phyloP scores from a whole-genome alignment of 1,140 invertebrate genomes.

The Drosophila azteca region DNA sequence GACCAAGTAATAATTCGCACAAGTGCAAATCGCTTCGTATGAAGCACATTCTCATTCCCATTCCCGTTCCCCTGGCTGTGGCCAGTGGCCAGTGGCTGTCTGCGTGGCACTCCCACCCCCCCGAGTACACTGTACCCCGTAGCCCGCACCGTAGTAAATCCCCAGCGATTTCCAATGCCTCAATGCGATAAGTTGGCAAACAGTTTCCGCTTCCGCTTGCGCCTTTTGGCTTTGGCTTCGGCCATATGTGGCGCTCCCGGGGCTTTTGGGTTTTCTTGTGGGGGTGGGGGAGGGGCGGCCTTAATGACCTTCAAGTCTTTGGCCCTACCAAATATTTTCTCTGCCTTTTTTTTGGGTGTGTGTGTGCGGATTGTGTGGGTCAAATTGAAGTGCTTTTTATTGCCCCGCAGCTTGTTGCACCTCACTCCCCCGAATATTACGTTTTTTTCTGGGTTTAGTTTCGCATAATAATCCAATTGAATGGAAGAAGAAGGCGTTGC shows the following conservation, averaged over 20 bases:
- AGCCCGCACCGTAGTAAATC: slow-evolving; percentile 31
- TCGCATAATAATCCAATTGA: slow-evolving; percentile 80
- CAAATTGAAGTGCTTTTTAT: slow-evolving; percentile 82
- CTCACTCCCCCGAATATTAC: slow-evolving; percentile 9
- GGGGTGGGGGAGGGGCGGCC: slow-evolving; percentile 8
- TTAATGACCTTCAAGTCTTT: slow-evolving; percentile 66
- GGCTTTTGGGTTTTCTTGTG: no score
- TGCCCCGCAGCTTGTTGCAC: slow-evolving; percentile 77
- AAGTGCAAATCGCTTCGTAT: slow-evolving; percentile 72
- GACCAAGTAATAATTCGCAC: slow-evolving; percentile 75
- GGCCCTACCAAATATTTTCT: slow-evolving; percentile 31
- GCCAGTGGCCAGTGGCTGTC: not conserved
- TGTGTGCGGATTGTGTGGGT: slow-evolving; percentile 49
- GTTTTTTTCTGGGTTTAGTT: slow-evolving; percentile 55
- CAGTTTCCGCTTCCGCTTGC: slow-evolving; percentile 74
- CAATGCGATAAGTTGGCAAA: slow-evolving; percentile 72
- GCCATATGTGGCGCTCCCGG: slow-evolving; percentile 62
- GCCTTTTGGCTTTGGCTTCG: not conserved
- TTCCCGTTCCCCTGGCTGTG: slow-evolving; percentile 1
- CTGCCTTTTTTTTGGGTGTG: slow-evolving; percentile 27
- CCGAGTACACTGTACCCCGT: not conserved
- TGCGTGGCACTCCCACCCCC: not conserved
- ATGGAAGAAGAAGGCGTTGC: slow-evolving; percentile 30
- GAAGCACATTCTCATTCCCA: not conserved
- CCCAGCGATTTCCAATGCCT: slow-evolving; percentile 60